Evolutionary conservation across 2,797 vertebrate genomes (phyloP).

Genomic region (Amniataba percoides): DNA sequence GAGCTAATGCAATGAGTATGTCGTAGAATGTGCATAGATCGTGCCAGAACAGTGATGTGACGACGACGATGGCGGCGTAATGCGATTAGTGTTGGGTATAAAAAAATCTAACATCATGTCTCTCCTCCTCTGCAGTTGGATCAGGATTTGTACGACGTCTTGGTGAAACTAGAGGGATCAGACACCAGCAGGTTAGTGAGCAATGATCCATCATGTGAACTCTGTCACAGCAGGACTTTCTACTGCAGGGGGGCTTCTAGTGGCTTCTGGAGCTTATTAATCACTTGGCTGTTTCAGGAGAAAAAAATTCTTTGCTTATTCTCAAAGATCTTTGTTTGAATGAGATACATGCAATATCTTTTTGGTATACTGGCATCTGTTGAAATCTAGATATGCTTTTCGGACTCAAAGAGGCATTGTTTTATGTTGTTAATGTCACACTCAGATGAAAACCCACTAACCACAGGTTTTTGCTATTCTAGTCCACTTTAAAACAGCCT

Average conservation of each 20-base stretch:
- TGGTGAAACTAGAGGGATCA: constrained; percentile 86
- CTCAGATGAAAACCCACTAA: constrained; percentile 1
- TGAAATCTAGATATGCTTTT: constrained; percentile 1
- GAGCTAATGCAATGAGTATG: not conserved
- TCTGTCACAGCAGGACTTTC: not conserved
- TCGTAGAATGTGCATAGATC: not conserved
- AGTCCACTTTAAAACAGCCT: constrained; percentile 11
- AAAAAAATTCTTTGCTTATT: not conserved
- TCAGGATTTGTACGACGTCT: constrained; percentile 89
- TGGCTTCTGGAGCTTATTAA: not conserved
- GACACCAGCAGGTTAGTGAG: constrained; percentile 74
- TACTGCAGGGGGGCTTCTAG: not conserved
- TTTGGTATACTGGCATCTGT: not conserved
- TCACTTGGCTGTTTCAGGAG: not conserved
- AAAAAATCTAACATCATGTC: not conserved
- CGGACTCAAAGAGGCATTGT: not conserved
- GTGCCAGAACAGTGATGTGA: not conserved
- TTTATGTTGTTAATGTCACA: constrained; percentile 7
- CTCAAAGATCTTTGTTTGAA: not conserved
- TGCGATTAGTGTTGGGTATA: not conserved
- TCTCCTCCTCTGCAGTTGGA: constrained; percentile 85
- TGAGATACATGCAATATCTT: not conserved
- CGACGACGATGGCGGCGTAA: not conserved
- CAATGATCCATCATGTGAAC: not conserved
- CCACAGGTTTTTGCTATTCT: not conserved